A percentile compares a stretch with the other conserved stretches of the same genome.
Evolutionary conservation across 2,888 invertebrate species (phyloP).

Genomic region (Synanthedon vespiformis): DNA sequence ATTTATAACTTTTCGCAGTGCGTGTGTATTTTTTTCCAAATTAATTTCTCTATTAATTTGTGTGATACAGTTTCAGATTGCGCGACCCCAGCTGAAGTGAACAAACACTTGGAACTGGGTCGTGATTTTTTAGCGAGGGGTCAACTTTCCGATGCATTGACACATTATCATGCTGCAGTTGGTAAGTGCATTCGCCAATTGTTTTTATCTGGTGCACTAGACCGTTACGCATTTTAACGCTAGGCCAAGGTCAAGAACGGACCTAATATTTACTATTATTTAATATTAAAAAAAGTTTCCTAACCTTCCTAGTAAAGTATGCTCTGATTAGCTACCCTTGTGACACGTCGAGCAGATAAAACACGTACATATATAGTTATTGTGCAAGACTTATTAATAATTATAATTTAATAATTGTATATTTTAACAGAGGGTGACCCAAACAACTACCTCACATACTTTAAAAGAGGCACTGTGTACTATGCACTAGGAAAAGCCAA

Average conservation of each 20-base stretch:
- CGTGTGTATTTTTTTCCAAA: conserved; percentile 19
- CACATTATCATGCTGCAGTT: conserved; percentile 98
- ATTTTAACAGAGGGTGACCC: conserved; percentile 88
- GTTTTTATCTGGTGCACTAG: conserved; percentile 68
- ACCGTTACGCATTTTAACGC: neutral
- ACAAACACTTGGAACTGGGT: conserved; percentile 94
- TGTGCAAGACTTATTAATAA: neutral
- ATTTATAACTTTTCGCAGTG: conserved; percentile 11
- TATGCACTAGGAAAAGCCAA: conserved; percentile 96
- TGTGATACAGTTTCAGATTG: conserved; percentile 75
- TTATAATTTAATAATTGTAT: neutral
- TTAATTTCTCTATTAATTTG: conserved; percentile 12
- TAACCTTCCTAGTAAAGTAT: neutral
- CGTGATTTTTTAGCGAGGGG: conserved; percentile 91
- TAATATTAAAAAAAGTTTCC: too few relatives aligned
- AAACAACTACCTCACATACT: conserved; percentile 94
- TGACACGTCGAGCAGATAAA: neutral
- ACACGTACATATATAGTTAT: neutral
- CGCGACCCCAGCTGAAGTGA: conserved; percentile 82
- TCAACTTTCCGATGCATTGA: conserved; percentile 94
- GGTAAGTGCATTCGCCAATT: conserved; percentile 94
- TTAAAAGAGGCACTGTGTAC: conserved; percentile 95
- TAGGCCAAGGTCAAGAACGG: conserved; percentile 1
- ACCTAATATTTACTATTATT: too few relatives aligned
- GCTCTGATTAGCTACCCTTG: neutral